phyloP scores from a whole-genome alignment of 2,113 vertebrate genomes.

The Tursiops truncatus region DNA sequence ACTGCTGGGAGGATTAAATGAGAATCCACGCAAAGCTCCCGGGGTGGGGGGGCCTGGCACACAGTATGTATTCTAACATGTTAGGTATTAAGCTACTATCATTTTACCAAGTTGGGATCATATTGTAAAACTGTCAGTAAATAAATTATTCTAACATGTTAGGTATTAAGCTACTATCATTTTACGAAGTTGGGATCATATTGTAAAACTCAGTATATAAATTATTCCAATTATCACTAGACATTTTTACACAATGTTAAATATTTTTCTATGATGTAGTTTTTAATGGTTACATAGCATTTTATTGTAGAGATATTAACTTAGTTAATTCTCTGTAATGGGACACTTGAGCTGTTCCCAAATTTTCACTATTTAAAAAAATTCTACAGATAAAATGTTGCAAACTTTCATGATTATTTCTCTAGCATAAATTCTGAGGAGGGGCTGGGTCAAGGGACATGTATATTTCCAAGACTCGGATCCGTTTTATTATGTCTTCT shows the following conservation, averaged over 20 bases:
- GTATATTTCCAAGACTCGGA: background rate
- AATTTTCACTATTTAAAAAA: background rate
- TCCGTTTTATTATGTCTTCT: background rate
- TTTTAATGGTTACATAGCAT: background rate
- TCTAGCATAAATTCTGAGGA: constrained; percentile 4
- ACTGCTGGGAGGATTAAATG: background rate
- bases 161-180: background rate
- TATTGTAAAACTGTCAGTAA: background rate
- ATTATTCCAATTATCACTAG: background rate
- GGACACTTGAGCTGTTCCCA: background rate
- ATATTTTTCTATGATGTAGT: background rate
- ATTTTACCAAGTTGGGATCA: background rate
- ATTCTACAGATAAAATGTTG: background rate
- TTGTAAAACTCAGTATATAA: background rate
- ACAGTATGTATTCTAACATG: background rate
- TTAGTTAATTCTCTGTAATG: background rate
- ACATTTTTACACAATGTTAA: background rate
- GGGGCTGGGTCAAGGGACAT: background rate
- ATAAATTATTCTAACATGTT: background rate
- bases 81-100: background rate
- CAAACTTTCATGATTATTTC: background rate
- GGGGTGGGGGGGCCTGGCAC: background rate
- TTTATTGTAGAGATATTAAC: background rate
- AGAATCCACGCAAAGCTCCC: background rate
- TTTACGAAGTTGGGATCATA: background rate